Evolutionary conservation across 1,140 invertebrate genomes (phyloP).

Genomic region (Artemia franciscana): DNA sequence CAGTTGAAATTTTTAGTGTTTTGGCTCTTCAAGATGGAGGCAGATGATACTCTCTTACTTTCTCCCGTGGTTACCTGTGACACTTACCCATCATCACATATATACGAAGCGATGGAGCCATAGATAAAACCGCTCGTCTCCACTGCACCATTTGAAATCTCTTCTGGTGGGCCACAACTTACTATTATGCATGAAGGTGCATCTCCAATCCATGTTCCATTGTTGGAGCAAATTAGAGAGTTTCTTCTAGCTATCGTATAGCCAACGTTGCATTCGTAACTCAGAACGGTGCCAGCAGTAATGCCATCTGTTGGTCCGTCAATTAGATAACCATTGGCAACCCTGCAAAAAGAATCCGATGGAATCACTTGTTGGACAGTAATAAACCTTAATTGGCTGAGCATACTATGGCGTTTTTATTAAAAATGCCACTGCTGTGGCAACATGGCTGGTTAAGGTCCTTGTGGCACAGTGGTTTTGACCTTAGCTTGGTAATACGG

Average conservation of each 20-base stretch:
- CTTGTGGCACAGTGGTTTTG: too few species aligned
- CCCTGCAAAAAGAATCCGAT: too few species aligned
- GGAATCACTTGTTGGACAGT: too few species aligned
- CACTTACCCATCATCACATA: slow-evolving; percentile 13
- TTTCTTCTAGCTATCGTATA: slow-evolving; percentile 7
- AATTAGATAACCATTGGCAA: slow-evolving; percentile 4
- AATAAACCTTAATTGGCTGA: too few species aligned
- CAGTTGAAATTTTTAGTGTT: too few species aligned
- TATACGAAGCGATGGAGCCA: slow-evolving; percentile 11
- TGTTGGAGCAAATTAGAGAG: slow-evolving; percentile 5
- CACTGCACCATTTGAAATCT: slow-evolving; percentile 13
- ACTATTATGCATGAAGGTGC: slow-evolving; percentile 15
- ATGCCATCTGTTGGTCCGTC: neutral
- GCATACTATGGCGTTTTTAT: too few species aligned
- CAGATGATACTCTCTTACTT: too few species aligned
- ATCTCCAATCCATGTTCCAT: slow-evolving; percentile 10
- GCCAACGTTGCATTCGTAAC: slow-evolving; percentile 12
- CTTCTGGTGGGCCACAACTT: slow-evolving; percentile 18
- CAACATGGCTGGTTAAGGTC: too few species aligned
- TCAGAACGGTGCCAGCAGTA: slow-evolving; percentile 8
- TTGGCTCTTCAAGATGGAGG: too few species aligned
- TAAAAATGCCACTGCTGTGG: too few species aligned
- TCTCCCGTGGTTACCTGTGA: slow-evolving; percentile 11
- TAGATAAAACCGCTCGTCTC: slow-evolving; percentile 2
- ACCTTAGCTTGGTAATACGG: too few species aligned